phyloP scores from a whole-genome alignment of 2,888 invertebrate genomes.

The Hypercompe scribonia region DNA sequence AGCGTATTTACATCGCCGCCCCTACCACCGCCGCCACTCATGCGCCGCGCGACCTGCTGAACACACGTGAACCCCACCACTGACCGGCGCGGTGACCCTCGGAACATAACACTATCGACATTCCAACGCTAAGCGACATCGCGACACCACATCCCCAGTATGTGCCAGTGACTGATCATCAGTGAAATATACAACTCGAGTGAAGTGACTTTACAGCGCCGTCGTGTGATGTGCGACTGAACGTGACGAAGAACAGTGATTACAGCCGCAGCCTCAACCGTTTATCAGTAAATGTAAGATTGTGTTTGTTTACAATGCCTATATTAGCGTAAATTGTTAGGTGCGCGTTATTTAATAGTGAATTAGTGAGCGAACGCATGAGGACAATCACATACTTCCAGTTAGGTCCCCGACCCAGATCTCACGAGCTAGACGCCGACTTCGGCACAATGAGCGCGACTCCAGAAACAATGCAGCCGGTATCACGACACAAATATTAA shows the following conservation, averaged over 20 bases:
- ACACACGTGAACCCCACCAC: constrained; percentile 82
- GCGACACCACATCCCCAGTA: constrained; percentile 69
- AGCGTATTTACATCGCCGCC: constrained; percentile 84
- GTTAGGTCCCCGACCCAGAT: constrained; percentile 81
- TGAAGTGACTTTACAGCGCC: constrained; percentile 75
- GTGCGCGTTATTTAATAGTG: constrained; percentile 46
- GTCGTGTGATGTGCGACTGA: constrained; percentile 81
- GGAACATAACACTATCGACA: constrained; percentile 62
- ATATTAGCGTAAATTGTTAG: constrained; percentile 38
- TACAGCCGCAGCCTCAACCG: constrained; percentile 83
- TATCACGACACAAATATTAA: constrained; percentile 81
- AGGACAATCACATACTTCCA: constrained; percentile 59
- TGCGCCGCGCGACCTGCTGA: constrained; percentile 81
- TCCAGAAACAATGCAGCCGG: constrained; percentile 76
- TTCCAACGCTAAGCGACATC: constrained; percentile 60
- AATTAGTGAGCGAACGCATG: constrained; percentile 48
- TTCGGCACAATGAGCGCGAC: constrained; percentile 65
- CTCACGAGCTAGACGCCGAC: constrained; percentile 73
- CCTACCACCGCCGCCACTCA: constrained; percentile 85
- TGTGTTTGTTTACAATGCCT: constrained; percentile 67
- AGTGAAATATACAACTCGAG: constrained; percentile 70
- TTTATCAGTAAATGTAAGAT: constrained; percentile 81
- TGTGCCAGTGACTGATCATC: constrained; percentile 78
- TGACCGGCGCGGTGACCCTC: constrained; percentile 68
- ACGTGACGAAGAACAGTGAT: constrained; percentile 69